Percentiles rank a stretch among this genome's conserved stretches.
Conservation (phyloP, 2,888 invertebrate species). For the Odontothrips loti region DNA sequence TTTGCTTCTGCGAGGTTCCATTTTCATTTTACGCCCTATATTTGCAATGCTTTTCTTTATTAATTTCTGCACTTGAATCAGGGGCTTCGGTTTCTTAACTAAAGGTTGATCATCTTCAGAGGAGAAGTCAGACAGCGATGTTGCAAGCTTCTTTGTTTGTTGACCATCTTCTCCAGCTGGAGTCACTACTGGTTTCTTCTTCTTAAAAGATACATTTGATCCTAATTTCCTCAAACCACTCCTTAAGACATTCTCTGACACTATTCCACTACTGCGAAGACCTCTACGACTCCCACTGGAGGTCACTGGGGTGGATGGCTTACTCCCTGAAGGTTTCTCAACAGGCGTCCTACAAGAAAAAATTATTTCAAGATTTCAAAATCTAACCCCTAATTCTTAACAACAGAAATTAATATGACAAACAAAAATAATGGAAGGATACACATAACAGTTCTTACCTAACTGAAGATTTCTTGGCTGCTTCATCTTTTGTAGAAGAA, state of each 20-base stretch:
- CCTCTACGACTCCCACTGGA: constrained; percentile 41
- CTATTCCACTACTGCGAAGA: constrained; percentile 47
- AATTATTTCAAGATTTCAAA: not conserved
- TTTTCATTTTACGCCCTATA: constrained; percentile 22
- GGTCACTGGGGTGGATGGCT: not conserved
- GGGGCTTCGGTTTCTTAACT: constrained; percentile 41
- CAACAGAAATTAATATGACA: not conserved
- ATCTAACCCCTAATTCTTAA: not conserved
- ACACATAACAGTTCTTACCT: not conserved
- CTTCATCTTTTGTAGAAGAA: not conserved
- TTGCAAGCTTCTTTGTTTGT: constrained; percentile 35
- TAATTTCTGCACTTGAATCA: constrained; percentile 16
- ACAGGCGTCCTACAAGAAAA: not conserved
- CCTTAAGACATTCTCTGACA: not conserved
- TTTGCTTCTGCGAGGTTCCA: constrained; percentile 8
- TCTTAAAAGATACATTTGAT: constrained; percentile 31
- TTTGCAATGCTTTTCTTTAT: constrained; percentile 27
- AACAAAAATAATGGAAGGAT: not conserved
- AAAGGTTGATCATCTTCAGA: constrained; percentile 55
- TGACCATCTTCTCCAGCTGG: constrained; percentile 35
- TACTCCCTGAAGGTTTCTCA: not conserved
- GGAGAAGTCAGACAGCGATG: constrained; percentile 47
- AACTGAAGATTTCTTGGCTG: not conserved
- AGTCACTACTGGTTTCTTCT: constrained; percentile 32
- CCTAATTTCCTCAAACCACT: constrained; percentile 46